Evolutionary conservation across 1,140 invertebrate species (phyloP).

Genomic region (Cydia amplana): DNA sequence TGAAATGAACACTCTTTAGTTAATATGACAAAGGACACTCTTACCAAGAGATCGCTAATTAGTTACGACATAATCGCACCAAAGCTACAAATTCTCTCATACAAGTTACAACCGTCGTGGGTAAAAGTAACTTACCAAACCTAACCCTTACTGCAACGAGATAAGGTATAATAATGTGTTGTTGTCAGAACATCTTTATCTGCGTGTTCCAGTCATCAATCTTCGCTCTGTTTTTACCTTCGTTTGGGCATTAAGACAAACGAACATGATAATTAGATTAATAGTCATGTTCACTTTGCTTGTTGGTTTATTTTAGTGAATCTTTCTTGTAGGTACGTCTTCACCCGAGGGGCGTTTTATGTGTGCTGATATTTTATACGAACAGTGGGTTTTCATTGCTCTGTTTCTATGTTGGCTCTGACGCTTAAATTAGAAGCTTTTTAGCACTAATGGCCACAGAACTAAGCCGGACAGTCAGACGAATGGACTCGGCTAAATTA

Average conservation of each 20-base stretch:
- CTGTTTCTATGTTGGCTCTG: too few species aligned
- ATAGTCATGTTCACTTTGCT: constrained; percentile 8
- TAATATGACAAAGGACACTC: neutral
- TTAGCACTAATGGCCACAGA: too few species aligned
- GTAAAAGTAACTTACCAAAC: too few species aligned
- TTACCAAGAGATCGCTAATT: neutral
- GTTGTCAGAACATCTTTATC: neutral
- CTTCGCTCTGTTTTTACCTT: constrained; percentile 1
- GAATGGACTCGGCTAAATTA: too few species aligned
- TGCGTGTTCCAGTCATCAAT: constrained; percentile 15
- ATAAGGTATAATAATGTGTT: too few species aligned
- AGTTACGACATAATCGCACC: neutral
- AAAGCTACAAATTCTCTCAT: too few species aligned
- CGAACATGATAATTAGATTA: constrained; percentile 21
- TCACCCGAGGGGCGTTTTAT: neutral
- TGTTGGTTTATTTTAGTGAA: neutral
- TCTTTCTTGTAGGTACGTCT: constrained; percentile 6
- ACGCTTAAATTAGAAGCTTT: too few species aligned
- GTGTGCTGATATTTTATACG: neutral
- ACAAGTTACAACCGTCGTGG: too few species aligned
- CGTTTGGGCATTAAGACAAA: neutral
- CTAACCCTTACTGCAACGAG: too few species aligned
- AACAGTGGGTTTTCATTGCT: neutral
- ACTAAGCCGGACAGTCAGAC: too few species aligned
- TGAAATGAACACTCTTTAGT: neutral